Evolutionary conservation across 1,140 invertebrate genomes (phyloP), one percentile per base, ranked within the genome.

Genomic region (Conopomorpha cramerella): DNA sequence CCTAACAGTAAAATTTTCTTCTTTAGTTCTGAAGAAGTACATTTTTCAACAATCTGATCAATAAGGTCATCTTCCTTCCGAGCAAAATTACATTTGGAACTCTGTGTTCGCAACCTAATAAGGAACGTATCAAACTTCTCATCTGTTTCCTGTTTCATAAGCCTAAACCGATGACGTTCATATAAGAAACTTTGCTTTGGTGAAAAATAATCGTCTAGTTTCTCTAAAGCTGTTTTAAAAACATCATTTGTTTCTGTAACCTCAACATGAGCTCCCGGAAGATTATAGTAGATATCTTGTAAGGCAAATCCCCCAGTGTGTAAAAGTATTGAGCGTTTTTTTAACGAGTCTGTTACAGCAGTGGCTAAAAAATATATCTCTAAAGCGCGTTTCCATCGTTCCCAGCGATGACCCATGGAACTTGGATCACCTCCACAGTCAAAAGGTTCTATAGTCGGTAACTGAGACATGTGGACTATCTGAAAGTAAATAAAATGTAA

Each of bases 21-120:
- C 39, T 31, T 36, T n/a, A 51, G 27, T 10, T 49, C 45, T 4
- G 11, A 11, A 6, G 43, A 35, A 13, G 30, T 31, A 34, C 51
- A 49, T 23, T 35, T 41, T 16, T 55, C 49, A 27, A 43, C 39
- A 23, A 34, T 30, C 36, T 53, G 41, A 34, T 50, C 40, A 19
- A 43, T 43, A 10, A 49, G 34, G 10, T 42, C 26, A 7, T 41
- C 43, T 10, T 35, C 35, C 7, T 25, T 19, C 6, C 30, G 2
- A n/a, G 31, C 31, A 19, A 46, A 46, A 3, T 34, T 15, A 28
- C 39, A 42, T 25, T 42, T 46, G 1, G 15, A 12, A 6, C 23
- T 11, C 23, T 46, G 39, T 8, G 38, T 12, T 15, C 30, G n/a
- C 2, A 42, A 16, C 19, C 36, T 34, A 3, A 42, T 4, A 1